These are phyloP conservation scores for Perca flavescens DNA, from an alignment of 2,113 vertebrate species.

Conservation along the genomic window DNA sequence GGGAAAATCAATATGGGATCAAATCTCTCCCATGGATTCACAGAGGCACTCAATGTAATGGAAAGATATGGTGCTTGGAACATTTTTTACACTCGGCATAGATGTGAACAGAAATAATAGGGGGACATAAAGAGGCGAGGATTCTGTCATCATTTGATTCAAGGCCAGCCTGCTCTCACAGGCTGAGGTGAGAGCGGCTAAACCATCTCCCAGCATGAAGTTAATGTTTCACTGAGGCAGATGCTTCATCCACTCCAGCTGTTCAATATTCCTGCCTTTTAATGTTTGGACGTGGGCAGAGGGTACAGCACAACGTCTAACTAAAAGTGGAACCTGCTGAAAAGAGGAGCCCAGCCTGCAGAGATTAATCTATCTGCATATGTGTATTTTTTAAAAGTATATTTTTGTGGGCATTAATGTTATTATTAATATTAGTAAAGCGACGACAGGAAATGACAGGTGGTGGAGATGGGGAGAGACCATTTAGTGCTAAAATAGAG, in stretches of 20 bases:
- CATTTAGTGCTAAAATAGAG: too few species aligned
- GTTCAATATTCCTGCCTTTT: constrained; percentile 50
- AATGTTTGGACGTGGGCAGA: constrained; percentile 42
- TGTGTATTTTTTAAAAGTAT: neutral
- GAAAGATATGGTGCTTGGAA: constrained; percentile 9
- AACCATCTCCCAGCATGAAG: constrained; percentile 46
- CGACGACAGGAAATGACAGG: neutral
- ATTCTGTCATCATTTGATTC: constrained; percentile 31
- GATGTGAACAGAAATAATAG: constrained; percentile 31
- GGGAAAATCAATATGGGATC: constrained; percentile 46
- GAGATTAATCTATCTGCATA: neutral
- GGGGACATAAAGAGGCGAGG: constrained; percentile 28
- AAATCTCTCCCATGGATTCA: constrained; percentile 27
- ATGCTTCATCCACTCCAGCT: constrained; percentile 45
- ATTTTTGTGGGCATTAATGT: neutral
- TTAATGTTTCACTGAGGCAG: constrained; percentile 54
- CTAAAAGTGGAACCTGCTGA: constrained; percentile 15
- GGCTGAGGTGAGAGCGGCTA: constrained; percentile 34
- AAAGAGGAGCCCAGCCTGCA: neutral
- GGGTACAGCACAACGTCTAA: neutral
- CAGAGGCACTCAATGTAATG: constrained; percentile 9
- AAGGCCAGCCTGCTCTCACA: constrained; percentile 29
- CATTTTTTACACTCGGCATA: constrained; percentile 10
- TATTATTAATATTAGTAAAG: neutral
- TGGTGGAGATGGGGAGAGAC: neutral